These are phyloP conservation scores for Nomada flava DNA, from an alignment of 2,888 invertebrate genomes.

Conservation along the genomic window DNA sequence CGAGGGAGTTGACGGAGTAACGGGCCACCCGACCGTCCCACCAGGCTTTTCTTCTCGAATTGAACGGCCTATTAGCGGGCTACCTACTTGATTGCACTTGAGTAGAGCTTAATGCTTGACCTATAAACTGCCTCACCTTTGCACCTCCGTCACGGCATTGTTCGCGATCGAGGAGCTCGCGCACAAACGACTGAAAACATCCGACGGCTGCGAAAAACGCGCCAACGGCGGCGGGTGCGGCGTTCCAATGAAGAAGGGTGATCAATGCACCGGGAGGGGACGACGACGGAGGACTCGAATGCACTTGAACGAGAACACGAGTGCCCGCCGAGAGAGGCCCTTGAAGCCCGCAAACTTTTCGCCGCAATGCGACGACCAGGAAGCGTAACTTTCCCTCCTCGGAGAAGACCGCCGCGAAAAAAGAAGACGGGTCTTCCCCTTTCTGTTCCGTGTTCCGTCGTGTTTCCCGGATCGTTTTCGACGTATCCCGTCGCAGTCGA, in stretches of 20 bases:
- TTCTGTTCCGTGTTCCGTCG: neutral
- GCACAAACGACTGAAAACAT: conserved; percentile 50
- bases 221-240: neutral
- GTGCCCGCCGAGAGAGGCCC: conserved; percentile 47
- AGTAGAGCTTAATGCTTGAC: conserved; percentile 49
- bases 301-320: conserved; percentile 44
- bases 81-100: conserved; percentile 51
- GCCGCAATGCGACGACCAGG: conserved; percentile 60
- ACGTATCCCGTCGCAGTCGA: neutral
- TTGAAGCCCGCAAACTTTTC: conserved; percentile 54
- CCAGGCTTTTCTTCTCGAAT: conserved; percentile 45
- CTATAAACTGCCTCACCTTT: conserved; percentile 52
- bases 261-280: conserved; percentile 43
- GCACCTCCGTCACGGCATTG: conserved; percentile 45
- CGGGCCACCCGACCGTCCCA: neutral
- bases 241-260: conserved; percentile 18
- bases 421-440: neutral
- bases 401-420: conserved; percentile 21
- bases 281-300: conserved; percentile 35
- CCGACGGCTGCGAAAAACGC: conserved; percentile 41
- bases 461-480: conserved; percentile 15
- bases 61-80: conserved; percentile 44
- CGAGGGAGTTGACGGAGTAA: conserved; percentile 9
- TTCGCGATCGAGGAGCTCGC: conserved; percentile 18
- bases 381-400: conserved; percentile 50